Conservation (phyloP, 1,140 invertebrate genomes). For the Drepana arcuata region DNA sequence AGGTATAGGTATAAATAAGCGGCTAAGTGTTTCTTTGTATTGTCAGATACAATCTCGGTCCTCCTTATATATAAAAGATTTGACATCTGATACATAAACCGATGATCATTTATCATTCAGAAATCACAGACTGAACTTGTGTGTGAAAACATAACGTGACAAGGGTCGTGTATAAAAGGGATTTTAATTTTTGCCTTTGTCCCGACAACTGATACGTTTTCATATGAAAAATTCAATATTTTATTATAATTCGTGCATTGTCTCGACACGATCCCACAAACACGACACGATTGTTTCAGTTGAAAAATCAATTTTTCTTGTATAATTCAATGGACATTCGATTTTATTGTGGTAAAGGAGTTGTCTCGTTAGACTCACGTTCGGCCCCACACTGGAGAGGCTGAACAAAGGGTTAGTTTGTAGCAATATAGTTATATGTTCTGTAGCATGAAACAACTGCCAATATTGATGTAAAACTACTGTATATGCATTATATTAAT, state of each 20-base stretch:
- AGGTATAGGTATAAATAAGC: no score
- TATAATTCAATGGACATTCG: conserved; percentile 53
- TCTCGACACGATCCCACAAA: conserved; percentile 48
- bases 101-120: no score
- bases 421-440: no score
- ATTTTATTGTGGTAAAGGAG: conserved; percentile 40
- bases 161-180: conserved; percentile 6
- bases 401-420: neutral
- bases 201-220: conserved; percentile 5
- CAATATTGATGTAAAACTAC: no score
- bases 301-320: conserved; percentile 54
- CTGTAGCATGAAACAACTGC: no score
- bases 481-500: no score
- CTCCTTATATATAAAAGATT: no score
- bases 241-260: conserved; percentile 46
- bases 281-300: conserved; percentile 48
- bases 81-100: no score
- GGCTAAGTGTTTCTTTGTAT: no score
- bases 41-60: no score
- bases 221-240: conserved; percentile 33
- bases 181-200: conserved; percentile 6
- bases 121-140: no score
- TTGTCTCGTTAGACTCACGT: conserved; percentile 32
- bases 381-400: neutral
- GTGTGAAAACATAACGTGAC: conserved; percentile 1